Conservation (phyloP, 2,113 vertebrate genomes). For the Rhadina sibilatrix region DNA sequence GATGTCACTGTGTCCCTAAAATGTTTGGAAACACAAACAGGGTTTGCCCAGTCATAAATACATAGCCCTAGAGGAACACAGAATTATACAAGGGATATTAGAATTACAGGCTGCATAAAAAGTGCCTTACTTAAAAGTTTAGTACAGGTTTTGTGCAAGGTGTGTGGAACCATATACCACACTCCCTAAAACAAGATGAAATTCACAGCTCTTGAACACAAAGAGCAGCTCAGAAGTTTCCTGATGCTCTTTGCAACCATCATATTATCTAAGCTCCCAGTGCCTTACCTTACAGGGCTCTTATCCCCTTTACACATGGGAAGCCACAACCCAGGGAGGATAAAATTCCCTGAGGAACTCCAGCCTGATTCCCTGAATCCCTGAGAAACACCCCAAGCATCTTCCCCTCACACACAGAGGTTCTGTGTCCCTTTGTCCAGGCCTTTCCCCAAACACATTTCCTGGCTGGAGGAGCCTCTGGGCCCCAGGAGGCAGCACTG, state of each 20-base stretch:
- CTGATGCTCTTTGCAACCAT: neutral
- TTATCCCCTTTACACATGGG: neutral
- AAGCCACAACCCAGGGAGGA: neutral
- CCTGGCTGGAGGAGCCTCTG: neutral
- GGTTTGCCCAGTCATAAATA: neutral
- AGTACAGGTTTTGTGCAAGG: neutral
- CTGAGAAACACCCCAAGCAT: neutral
- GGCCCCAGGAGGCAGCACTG: neutral
- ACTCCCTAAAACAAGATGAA: neutral
- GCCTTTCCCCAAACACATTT: neutral
- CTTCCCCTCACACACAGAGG: neutral
- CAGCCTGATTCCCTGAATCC: neutral
- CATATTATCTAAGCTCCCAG: neutral
- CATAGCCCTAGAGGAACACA: neutral
- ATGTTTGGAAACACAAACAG: neutral
- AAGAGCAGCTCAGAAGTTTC: neutral
- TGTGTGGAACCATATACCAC: neutral
- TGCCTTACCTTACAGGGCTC: neutral
- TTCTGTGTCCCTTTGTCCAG: neutral
- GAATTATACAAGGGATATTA: neutral
- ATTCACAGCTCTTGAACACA: neutral
- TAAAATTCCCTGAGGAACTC: neutral
- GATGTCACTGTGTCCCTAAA: slow-evolving; percentile 56
- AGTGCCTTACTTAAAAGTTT: neutral
- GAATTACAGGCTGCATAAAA: neutral